Conservation (phyloP, 23 tunicate species). For the Ciona savignyi region DNA sequence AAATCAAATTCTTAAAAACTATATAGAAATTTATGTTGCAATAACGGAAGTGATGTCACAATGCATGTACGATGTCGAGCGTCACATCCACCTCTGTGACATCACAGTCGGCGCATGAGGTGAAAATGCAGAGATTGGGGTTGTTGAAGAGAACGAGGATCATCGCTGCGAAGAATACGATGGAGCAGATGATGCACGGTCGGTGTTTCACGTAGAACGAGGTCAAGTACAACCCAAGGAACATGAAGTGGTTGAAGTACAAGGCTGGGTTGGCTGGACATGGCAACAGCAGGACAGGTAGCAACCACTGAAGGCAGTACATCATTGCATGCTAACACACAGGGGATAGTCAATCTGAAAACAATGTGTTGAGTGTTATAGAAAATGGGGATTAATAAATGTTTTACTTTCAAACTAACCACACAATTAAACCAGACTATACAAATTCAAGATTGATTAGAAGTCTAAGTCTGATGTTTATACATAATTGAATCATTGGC, state of each 20-base stretch:
- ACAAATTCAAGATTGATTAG: too few species aligned
- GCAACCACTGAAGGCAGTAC: constrained; percentile 10
- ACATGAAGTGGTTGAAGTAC: constrained; percentile 2
- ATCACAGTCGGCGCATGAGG: not conserved
- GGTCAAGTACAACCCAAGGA: constrained; percentile 4
- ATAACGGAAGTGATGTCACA: too few species aligned
- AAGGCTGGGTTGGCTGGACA: constrained; percentile 4
- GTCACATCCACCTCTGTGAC: not conserved
- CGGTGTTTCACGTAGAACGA: constrained; percentile 15
- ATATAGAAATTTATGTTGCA: too few species aligned
- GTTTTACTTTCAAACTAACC: too few species aligned
- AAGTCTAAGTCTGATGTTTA: too few species aligned
- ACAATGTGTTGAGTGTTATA: too few species aligned
- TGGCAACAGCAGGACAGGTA: constrained; percentile 5
- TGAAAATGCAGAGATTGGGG: not conserved
- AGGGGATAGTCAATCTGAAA: too few species aligned
- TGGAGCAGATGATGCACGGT: constrained; percentile 7
- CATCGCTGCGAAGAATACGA: not conserved
- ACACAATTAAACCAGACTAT: too few species aligned
- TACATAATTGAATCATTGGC: too few species aligned
- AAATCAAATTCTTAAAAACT: too few species aligned
- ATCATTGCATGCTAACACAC: too few species aligned
- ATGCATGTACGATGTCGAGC: not conserved
- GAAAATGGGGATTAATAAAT: too few species aligned
- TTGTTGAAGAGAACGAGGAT: not conserved